Conservation (phyloP, 2,113 vertebrate species). For the Lycaon pictus region DNA sequence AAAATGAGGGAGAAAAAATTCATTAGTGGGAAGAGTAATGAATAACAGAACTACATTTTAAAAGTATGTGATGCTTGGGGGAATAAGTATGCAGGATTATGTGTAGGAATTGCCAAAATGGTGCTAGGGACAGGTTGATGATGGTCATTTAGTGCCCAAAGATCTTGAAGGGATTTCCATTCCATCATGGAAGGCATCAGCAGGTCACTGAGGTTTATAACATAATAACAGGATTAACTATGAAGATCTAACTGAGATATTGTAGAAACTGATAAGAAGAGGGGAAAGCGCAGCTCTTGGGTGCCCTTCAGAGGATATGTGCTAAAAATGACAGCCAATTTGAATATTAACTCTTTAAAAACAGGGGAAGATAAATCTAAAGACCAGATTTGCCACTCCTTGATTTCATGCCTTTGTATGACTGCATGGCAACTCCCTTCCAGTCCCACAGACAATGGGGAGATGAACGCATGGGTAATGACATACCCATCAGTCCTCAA, state of each 20-base stretch:
- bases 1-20: not conserved
- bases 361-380: not conserved
- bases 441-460: not conserved
- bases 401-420: not conserved
- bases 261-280: not conserved
- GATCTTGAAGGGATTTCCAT: not conserved
- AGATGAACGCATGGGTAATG: slow-evolving; percentile 8
- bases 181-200: not conserved
- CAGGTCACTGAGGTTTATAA: not conserved
- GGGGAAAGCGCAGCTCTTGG: not conserved
- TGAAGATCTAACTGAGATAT: not conserved
- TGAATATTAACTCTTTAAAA: slow-evolving; percentile 2
- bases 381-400: not conserved
- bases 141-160: not conserved
- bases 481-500: slow-evolving; percentile 39
- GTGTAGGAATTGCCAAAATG: not conserved
- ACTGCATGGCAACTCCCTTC: not conserved
- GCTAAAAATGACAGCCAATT: not conserved
- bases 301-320: not conserved
- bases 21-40: not conserved
- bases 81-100: not conserved
- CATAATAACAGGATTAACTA: not conserved
- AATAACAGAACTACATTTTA: not conserved
- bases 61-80: not conserved
- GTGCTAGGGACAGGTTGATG: not conserved